These are phyloP conservation scores for Meganola albula DNA, from an alignment of 2,888 invertebrate species.

Conservation along the genomic window DNA sequence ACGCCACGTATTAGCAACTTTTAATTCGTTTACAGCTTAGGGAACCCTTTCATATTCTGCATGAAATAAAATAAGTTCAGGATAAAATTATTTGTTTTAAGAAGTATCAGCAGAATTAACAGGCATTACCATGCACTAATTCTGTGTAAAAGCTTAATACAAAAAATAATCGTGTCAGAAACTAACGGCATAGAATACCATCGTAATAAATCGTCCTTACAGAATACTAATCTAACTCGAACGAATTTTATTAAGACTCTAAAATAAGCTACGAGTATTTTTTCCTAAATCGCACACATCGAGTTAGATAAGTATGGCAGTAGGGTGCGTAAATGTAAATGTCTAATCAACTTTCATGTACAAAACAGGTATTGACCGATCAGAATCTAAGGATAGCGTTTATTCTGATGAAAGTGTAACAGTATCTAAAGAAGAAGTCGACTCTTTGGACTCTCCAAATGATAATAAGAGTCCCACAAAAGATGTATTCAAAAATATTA, in stretches of 20 bases:
- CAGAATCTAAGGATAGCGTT: slow-evolving; percentile 62
- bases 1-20: too few relatives aligned
- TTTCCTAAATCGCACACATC: slow-evolving; percentile 1
- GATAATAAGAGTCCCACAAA: slow-evolving; percentile 47
- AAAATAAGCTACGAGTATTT: too few relatives aligned
- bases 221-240: too few relatives aligned
- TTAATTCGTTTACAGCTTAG: background rate
- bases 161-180: slow-evolving; percentile 31
- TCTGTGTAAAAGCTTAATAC: slow-evolving; percentile 52
- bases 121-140: slow-evolving; percentile 63
- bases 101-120: slow-evolving; percentile 41
- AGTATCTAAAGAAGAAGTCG: slow-evolving; percentile 40
- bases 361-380: slow-evolving; percentile 67
- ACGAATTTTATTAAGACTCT: too few relatives aligned
- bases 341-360: slow-evolving; percentile 63
- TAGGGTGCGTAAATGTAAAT: slow-evolving; percentile 36
- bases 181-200: slow-evolving; percentile 39
- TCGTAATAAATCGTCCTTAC: too few relatives aligned
- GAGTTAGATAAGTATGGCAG: slow-evolving; percentile 5
- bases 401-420: slow-evolving; percentile 46
- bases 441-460: slow-evolving; percentile 45
- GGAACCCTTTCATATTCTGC: slow-evolving; percentile 8
- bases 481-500: slow-evolving; percentile 62
- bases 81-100: slow-evolving; percentile 5
- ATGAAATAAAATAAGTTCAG: slow-evolving; percentile 14